Percentiles rank a stretch among this genome's conserved stretches.
Evolutionary conservation across 2,113 vertebrate genomes (phyloP).

Genomic region (cattle (Bos taurus)): DNA sequence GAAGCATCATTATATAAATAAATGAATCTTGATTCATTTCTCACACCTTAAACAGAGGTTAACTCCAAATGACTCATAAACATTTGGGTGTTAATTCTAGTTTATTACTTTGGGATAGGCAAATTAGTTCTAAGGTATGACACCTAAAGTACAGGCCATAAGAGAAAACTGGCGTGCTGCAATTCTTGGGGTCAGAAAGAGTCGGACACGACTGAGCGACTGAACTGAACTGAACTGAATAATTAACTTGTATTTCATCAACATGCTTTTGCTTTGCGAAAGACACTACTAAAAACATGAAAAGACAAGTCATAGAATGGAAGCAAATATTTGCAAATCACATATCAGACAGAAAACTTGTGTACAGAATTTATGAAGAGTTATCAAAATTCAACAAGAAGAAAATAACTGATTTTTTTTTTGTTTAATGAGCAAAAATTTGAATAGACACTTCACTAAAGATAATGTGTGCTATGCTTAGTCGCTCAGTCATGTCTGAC

Average conservation of each 20-base stretch:
- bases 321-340: background rate
- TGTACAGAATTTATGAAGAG: background rate
- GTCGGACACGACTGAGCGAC: too few species aligned
- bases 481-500: background rate
- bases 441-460: background rate
- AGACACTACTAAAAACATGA: background rate
- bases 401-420: background rate
- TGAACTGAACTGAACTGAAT: background rate
- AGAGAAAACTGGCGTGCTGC: background rate
- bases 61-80: background rate
- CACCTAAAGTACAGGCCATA: background rate
- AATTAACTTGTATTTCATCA: background rate
- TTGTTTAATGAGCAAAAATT: background rate
- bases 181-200: too few species aligned
- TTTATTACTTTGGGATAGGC: background rate
- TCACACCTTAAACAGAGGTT: background rate
- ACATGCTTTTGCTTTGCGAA: background rate
- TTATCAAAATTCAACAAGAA: background rate
- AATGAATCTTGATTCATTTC: background rate
- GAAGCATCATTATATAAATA: background rate
- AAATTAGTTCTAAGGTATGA: background rate
- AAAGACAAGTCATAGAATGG: background rate
- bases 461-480: background rate
- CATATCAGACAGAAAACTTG: background rate
- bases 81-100: background rate